phyloP scores from a whole-genome alignment of 37 sponge, comb jelly and placozoan genomes.

The Ianthella basta region DNA sequence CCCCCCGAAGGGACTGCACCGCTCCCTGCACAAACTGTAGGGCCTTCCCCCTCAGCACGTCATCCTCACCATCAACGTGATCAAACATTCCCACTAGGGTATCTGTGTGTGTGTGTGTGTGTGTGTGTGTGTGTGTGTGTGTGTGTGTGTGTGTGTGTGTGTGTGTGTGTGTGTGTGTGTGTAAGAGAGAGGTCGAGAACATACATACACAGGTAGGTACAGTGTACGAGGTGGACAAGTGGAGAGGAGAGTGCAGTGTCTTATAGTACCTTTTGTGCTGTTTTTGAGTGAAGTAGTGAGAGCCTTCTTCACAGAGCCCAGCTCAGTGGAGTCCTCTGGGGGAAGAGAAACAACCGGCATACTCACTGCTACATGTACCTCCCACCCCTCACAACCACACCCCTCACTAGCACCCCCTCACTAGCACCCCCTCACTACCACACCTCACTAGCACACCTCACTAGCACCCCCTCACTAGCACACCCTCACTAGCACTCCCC shows the following conservation, averaged over 20 bases:
- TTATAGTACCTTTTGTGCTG: not conserved
- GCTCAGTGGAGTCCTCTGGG: too few species aligned
- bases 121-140: not conserved
- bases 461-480: not conserved
- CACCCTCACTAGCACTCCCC: not conserved
- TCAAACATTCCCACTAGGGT: constrained; percentile 64
- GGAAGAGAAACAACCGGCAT: too few species aligned
- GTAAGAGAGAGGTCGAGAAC: too few species aligned
- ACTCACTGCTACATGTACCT: too few species aligned
- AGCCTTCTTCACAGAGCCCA: not conserved
- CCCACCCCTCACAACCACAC: too few species aligned
- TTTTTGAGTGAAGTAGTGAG: not conserved
- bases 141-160: not conserved
- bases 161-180: not conserved
- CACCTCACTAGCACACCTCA: not conserved
- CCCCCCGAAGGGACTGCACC: constrained; percentile 52
- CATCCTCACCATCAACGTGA: constrained; percentile 67
- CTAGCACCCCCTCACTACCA: too few species aligned
- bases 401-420: too few species aligned
- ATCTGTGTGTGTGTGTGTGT: not conserved
- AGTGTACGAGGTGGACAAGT: too few species aligned
- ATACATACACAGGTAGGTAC: too few species aligned
- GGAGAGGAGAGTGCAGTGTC: too few species aligned
- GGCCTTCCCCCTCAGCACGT: constrained; percentile 48
- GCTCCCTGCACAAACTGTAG: constrained; percentile 55